Evolutionary conservation across 2,888 invertebrate genomes (phyloP), one percentile per base, ranked within the genome.

Genomic region (Drosophila niveifrons): DNA sequence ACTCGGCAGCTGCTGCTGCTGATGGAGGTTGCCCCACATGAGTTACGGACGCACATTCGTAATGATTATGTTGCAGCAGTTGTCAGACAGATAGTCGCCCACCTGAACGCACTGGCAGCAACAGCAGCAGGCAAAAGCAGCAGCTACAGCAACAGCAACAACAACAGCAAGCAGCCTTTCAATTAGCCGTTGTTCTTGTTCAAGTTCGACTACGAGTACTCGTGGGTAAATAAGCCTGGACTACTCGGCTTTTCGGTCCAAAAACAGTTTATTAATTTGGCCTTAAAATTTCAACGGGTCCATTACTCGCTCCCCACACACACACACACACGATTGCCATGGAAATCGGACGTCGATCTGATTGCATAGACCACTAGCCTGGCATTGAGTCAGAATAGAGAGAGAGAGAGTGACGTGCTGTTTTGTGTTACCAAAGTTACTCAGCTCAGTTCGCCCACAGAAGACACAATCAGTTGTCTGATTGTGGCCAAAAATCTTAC

Each of bases 21-120:
- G 61, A 41, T 23, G 3, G 36, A 18, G 23, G 34, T 13, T 34
- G 57, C 36, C 41, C 46, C 57, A 62, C 34, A 59, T 86, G 69
- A 81, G 66, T 83, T 53, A 86, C 59, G 53, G 74, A 52, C 66
- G 29, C 56, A 77, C 80, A 81, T 81, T 77, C 65, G 71, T 86
- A 82, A 86, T 66, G 86, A 86, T 82, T 80, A 68, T 55, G 77
- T 81, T 86, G 73, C 86, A 65, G 67, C 41, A 46, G 64, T 61
- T 62, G 61, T 57, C 55, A 47, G 62, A 46, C 66, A 47, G 61
- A 50, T 55, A 51, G 53, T 36, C 46, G 41, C 10, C 41, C 13
- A 31, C 48, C 76, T 59, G 43, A 10, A 17, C 29, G 13, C 18
- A 34, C 47, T 4, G 23, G 23, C 23, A 23, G 23, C 23, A 23